phyloP scores from a whole-genome alignment of 2,888 invertebrate species.

The Sipunculus nudus region DNA sequence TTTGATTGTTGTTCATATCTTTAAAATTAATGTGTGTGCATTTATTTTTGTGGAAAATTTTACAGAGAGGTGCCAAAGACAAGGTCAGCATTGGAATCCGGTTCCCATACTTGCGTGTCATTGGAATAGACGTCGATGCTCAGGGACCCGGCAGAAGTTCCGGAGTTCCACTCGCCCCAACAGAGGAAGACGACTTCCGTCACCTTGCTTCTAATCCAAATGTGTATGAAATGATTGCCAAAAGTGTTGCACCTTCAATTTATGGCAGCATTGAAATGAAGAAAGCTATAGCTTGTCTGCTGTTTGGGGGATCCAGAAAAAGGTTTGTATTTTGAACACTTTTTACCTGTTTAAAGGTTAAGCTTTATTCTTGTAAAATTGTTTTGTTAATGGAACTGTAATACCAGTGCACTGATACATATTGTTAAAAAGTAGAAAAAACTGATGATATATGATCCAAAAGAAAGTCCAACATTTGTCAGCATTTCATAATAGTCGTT shows the following conservation, averaged over 20 bases:
- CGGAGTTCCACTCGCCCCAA: constrained; percentile 64
- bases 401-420: too few relatives aligned
- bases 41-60: too few relatives aligned
- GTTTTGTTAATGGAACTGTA: too few relatives aligned
- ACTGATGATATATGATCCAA: too few relatives aligned
- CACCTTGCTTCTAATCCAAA: constrained; percentile 85
- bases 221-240: constrained; percentile 87
- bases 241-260: constrained; percentile 96
- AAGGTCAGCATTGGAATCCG: constrained; percentile 83
- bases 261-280: constrained; percentile 94
- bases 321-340: constrained; percentile 54
- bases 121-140: constrained; percentile 88
- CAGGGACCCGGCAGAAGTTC: constrained; percentile 62
- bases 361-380: not conserved
- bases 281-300: constrained; percentile 91
- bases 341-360: constrained; percentile 2
- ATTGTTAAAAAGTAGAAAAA: too few relatives aligned
- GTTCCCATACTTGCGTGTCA: constrained; percentile 91
- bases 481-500: too few relatives aligned
- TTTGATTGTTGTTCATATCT: too few relatives aligned
- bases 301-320: constrained; percentile 86
- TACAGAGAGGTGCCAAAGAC: constrained; percentile 74
- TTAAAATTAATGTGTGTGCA: too few relatives aligned
- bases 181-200: constrained; percentile 84
- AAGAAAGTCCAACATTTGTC: too few relatives aligned